These are phyloP conservation scores for Mylabris sibirica DNA, from an alignment of 2,888 invertebrate species.

Conservation along the genomic window DNA sequence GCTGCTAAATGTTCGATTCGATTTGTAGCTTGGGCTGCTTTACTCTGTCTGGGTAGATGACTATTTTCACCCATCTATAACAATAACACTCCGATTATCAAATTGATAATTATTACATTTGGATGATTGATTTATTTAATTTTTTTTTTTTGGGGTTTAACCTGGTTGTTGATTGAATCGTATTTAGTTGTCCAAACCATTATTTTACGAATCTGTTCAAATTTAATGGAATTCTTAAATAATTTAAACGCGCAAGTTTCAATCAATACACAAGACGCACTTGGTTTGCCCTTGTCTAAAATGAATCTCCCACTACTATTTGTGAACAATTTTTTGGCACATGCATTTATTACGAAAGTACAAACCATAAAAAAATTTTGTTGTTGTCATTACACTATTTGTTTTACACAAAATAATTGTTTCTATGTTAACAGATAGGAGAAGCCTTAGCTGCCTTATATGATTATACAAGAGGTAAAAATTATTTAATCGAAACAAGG, in stretches of 20 bases:
- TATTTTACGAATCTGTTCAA: constrained; percentile 28
- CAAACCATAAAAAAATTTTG: background rate
- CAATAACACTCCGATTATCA: background rate
- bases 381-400: background rate
- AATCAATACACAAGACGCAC: constrained; percentile 38
- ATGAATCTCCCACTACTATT: constrained; percentile 37
- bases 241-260: constrained; percentile 33
- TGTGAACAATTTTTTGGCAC: constrained; percentile 22
- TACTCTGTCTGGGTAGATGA: constrained; percentile 62
- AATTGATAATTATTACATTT: no score
- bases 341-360: constrained; percentile 18
- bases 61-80: constrained; percentile 53
- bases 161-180: constrained; percentile 39
- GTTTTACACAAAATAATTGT: background rate
- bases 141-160: constrained; percentile 13
- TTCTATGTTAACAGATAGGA: background rate
- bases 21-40: constrained; percentile 71
- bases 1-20: constrained; percentile 94
- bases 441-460: no score
- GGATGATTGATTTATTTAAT: no score
- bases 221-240: constrained; percentile 18
- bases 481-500: no score
- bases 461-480: no score
- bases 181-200: constrained; percentile 47
- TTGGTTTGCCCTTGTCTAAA: constrained; percentile 47